Evolutionary conservation across 2,113 vertebrate species (phyloP).

Genomic region (Pithys albifrons): DNA sequence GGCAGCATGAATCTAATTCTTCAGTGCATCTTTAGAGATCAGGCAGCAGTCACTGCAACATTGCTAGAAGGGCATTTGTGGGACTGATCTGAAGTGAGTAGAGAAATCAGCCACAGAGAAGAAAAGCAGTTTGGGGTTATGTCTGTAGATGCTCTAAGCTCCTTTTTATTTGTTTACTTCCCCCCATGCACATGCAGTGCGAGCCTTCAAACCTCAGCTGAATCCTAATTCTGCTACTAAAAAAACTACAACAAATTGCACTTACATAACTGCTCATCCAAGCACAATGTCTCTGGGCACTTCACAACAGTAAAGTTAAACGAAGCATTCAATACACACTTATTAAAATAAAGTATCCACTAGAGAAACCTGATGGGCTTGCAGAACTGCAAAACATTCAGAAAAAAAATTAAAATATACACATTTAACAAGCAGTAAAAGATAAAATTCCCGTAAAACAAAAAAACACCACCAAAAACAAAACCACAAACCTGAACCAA

Average conservation of each 20-base stretch:
- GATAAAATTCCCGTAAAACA: neutral
- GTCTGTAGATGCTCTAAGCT: neutral
- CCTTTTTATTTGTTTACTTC: neutral
- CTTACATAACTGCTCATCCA: constrained; percentile 63
- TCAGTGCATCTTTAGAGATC: neutral
- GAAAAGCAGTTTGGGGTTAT: neutral
- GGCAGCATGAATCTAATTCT: neutral
- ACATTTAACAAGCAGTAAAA: neutral
- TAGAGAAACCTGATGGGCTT: constrained; percentile 44
- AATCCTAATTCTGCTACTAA: constrained; percentile 51
- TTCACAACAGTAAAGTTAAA: constrained; percentile 69
- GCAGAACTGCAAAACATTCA: neutral
- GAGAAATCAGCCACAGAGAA: neutral
- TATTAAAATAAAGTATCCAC: constrained; percentile 71
- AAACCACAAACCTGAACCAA: neutral
- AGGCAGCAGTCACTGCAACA: neutral
- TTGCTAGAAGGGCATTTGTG: neutral
- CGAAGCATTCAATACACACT: constrained; percentile 66
- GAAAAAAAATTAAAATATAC: constrained; percentile 12
- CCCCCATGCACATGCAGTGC: neutral
- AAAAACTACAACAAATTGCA: constrained; percentile 43
- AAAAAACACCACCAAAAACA: neutral
- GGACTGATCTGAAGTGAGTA: neutral
- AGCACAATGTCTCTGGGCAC: constrained; percentile 57
- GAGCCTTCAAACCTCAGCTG: constrained; percentile 3